Evolutionary conservation across 2,888 invertebrate species (phyloP), one percentile per base, ranked within the genome.

Genomic region (Mechanitis messenoides): DNA sequence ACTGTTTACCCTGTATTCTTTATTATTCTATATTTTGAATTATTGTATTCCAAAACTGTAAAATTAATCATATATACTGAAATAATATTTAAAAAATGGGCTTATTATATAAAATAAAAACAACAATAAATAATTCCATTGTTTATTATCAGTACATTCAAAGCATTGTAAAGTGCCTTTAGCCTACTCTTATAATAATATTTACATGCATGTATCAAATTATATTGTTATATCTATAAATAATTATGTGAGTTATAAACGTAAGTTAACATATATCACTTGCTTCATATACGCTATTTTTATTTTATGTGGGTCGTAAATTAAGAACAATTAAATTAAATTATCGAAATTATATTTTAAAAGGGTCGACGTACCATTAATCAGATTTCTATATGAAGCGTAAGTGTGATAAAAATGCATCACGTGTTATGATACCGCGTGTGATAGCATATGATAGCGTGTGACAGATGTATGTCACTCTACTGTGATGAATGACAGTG

Each of bases 131-230:
- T 79, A 77, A 76, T 75, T 76, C 75, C 83, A 83, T 81, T 71
- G 72, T 85, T 88, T 87, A 85, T 84, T 85, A 69, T 85, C 85
- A 84, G 87, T 89, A 89, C 89, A 89, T 84, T 82, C 79, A 89
- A 89, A 89, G 89, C 88, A 80, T 83, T 71, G 69, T 68, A 68
- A 70, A 62, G 76, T 77, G 77, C 73, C 68, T 79, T 83, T 84
- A 74, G 46, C 73, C 78, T 82, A 84, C 62, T 61, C 74, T 77
- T 79, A 80, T 66, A 66, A 67, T 71, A 77, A 72, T 83, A 80
- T 83, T 69, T 84, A 84, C 80, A 84, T 58, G 53, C 53, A 66
- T 58, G 38, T 56, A 63, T 42, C 54, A 61, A 53, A 57, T 50
- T 33, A 55, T 33, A 54, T 58, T 4, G 6, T 55, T 35, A 55